Percentiles rank a stretch among this genome's conserved stretches.
These are phyloP conservation scores for Aythya baeri DNA, from an alignment of 2,113 vertebrate species.

Conservation along the genomic window DNA sequence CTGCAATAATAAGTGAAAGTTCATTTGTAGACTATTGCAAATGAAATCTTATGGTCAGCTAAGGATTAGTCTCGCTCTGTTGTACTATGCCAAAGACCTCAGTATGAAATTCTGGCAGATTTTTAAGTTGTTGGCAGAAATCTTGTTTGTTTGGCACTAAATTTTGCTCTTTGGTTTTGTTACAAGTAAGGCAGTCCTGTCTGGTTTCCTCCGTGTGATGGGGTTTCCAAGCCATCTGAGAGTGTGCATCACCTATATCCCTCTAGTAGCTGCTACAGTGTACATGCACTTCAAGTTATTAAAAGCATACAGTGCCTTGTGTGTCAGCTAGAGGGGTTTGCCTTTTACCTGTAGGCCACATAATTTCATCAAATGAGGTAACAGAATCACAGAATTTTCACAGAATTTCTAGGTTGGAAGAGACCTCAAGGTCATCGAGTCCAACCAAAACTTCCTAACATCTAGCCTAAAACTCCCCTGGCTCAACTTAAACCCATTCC, in stretches of 20 bases:
- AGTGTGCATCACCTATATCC: not conserved
- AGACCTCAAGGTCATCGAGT: too few species aligned
- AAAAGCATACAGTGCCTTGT: not conserved
- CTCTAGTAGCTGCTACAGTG: not conserved
- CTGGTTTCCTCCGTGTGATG: not conserved
- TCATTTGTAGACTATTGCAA: not conserved
- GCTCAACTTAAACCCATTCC: too few species aligned
- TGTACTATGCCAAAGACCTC: slow-evolving; percentile 18
- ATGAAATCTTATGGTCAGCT: slow-evolving; percentile 1
- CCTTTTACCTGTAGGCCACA: not conserved
- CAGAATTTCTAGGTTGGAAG: too few species aligned
- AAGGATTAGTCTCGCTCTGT: not conserved
- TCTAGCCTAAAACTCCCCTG: too few species aligned
- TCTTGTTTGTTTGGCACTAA: slow-evolving; percentile 7
- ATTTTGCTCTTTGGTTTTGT: slow-evolving; percentile 41
- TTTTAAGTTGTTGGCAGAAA: slow-evolving; percentile 1
- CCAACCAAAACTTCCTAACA: too few species aligned
- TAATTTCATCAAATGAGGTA: not conserved
- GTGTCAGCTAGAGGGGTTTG: not conserved
- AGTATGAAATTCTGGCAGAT: not conserved
- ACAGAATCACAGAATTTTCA: too few species aligned
- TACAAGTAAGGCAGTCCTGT: not conserved
- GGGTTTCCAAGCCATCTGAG: not conserved
- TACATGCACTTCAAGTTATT: not conserved
- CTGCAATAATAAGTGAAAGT: slow-evolving; percentile 53